phyloP scores from a whole-genome alignment of 1,140 invertebrate species.

The Listronotus oregonensis region DNA sequence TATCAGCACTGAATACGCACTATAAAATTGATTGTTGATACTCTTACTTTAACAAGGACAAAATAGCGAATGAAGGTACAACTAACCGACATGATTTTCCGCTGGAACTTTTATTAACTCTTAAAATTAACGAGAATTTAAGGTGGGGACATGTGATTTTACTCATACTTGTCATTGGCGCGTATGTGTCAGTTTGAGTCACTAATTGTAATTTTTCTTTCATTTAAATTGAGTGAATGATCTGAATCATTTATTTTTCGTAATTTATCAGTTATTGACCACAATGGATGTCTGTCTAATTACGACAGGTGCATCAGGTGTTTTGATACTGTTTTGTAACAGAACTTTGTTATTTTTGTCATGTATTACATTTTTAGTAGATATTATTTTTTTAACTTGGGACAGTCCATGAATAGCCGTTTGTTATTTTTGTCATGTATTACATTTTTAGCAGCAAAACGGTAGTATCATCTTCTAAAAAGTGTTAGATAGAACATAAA shows the following conservation, averaged over 20 bases:
- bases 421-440: too few relatives aligned
- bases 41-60: slow-evolving; percentile 12
- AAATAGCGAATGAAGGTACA: slow-evolving; percentile 18
- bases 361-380: too few relatives aligned
- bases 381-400: too few relatives aligned
- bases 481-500: too few relatives aligned
- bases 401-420: too few relatives aligned
- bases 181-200: slow-evolving; percentile 8
- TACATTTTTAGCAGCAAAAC: too few relatives aligned
- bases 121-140: slow-evolving; percentile 21
- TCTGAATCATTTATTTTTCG: slow-evolving; percentile 16
- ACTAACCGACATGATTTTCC: slow-evolving; percentile 14
- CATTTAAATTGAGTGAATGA: slow-evolving; percentile 12
- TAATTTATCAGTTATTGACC: slow-evolving; percentile 20
- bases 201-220: slow-evolving; percentile 23
- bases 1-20: slow-evolving; percentile 4
- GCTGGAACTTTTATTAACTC: slow-evolving; percentile 31
- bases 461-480: too few relatives aligned
- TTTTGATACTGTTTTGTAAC: not conserved
- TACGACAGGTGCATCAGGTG: not conserved
- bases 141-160: slow-evolving; percentile 21
- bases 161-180: slow-evolving; percentile 5
- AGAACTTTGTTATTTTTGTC: not conserved
- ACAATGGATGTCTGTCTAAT: not conserved
- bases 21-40: slow-evolving; percentile 18